A percentile compares a stretch with the other conserved stretches of the same genome.
Conservation (phyloP, 2,888 invertebrate genomes). For the Diloba caeruleocephala region DNA sequence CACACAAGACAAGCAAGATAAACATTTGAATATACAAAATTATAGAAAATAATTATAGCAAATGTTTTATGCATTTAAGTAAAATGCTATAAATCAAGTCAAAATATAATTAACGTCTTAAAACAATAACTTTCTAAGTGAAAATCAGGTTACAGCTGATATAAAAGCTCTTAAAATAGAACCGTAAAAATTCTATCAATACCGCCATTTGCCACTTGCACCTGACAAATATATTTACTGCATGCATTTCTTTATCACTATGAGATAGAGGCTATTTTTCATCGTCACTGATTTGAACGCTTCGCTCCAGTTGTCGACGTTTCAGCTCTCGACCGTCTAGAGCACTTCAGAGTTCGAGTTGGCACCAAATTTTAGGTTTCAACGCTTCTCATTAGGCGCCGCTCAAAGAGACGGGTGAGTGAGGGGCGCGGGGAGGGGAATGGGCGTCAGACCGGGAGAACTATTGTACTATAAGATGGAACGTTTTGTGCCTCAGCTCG, state of each 20-base stretch:
- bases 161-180: constrained; percentile 69
- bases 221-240: constrained; percentile 56
- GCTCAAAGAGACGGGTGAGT: constrained; percentile 64
- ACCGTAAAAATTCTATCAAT: constrained; percentile 76
- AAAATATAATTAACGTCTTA: no score
- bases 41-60: neutral
- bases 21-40: constrained; percentile 9
- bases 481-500: constrained; percentile 77
- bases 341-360: constrained; percentile 84
- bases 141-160: constrained; percentile 67
- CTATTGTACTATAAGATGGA: constrained; percentile 77
- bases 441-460: constrained; percentile 63
- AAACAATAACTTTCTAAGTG: constrained; percentile 38
- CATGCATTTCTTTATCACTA: constrained; percentile 50
- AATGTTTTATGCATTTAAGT: neutral
- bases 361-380: constrained; percentile 87
- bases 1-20: neutral
- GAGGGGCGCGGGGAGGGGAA: constrained; percentile 38
- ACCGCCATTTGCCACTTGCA: constrained; percentile 68
- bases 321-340: constrained; percentile 69
- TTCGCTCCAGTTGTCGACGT: constrained; percentile 58
- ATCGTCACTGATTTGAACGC: constrained; percentile 36
- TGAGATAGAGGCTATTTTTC: constrained; percentile 57
- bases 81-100: neutral
- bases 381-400: constrained; percentile 85